Evolutionary conservation across 1,140 invertebrate genomes (phyloP).

Genomic region (Drosophila santomea): DNA sequence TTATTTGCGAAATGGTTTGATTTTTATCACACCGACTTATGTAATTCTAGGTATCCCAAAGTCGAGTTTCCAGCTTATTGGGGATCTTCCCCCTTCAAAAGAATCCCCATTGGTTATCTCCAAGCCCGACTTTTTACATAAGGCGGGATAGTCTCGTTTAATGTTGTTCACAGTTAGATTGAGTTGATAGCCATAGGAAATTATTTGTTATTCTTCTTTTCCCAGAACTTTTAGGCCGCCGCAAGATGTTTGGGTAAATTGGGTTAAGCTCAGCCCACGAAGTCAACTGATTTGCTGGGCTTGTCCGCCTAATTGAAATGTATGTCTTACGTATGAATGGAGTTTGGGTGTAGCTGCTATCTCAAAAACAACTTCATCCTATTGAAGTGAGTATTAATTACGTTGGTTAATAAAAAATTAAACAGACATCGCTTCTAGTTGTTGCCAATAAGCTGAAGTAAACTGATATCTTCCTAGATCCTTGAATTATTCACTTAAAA

Average conservation of each 20-base stretch:
- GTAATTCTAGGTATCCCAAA: not conserved
- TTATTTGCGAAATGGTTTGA: not conserved
- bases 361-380: constrained; percentile 5
- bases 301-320: constrained; percentile 27
- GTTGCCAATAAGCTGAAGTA: too few species aligned
- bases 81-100: not conserved
- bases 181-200: constrained; percentile 28
- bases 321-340: constrained; percentile 4
- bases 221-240: constrained; percentile 14
- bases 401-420: not conserved
- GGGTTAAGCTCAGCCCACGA: constrained; percentile 35
- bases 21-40: not conserved
- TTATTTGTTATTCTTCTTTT: constrained; percentile 26
- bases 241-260: constrained; percentile 15
- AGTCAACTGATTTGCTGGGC: constrained; percentile 7
- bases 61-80: constrained; percentile 20
- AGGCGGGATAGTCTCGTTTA: constrained; percentile 32
- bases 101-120: constrained; percentile 56
- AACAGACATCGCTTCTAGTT: too few species aligned
- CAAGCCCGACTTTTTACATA: constrained; percentile 24
- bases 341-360: constrained; percentile 18
- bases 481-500: too few species aligned
- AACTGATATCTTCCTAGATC: too few species aligned
- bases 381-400: not conserved
- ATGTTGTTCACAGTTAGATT: constrained; percentile 63